A percentile compares a stretch with the other conserved stretches of the same genome.
phyloP scores from a whole-genome alignment of 2,797 vertebrate species.

The Onychomys torridus region DNA sequence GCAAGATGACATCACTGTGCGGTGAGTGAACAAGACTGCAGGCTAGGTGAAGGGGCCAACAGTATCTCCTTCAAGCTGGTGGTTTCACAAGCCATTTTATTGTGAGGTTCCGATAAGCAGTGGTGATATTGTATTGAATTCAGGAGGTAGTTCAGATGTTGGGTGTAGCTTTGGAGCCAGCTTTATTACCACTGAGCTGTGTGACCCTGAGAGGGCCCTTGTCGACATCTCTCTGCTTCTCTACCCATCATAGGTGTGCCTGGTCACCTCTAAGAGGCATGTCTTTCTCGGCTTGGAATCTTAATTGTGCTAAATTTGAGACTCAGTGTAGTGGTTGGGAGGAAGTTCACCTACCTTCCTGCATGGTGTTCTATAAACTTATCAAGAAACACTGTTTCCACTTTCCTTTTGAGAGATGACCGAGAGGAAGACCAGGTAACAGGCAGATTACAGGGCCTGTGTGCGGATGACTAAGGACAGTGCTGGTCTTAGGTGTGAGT shows the following conservation, averaged over 20 bases:
- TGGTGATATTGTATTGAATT: not conserved
- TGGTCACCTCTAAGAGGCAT: not conserved
- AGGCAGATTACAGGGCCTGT: not conserved
- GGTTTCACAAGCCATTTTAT: not conserved
- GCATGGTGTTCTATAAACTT: constrained; percentile 21
- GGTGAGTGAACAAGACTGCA: not conserved
- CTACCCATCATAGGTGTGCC: not conserved
- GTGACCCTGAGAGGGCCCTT: not conserved
- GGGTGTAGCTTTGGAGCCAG: constrained; percentile 24
- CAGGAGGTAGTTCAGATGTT: not conserved
- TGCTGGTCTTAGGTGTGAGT: constrained; percentile 50
- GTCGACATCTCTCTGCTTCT: not conserved
- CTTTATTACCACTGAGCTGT: not conserved
- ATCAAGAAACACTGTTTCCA: not conserved
- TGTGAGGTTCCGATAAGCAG: not conserved
- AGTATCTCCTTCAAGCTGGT: not conserved
- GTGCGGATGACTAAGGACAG: not conserved
- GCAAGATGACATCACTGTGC: not conserved
- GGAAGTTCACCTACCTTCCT: not conserved
- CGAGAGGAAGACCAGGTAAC: constrained; percentile 51
- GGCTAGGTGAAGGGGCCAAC: not conserved
- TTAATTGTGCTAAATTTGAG: constrained; percentile 52
- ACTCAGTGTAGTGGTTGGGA: not conserved
- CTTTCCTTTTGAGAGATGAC: constrained; percentile 31
- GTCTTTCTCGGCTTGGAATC: constrained; percentile 6